phyloP scores from a whole-genome alignment of 2,797 vertebrate species.

The Numenius phaeopus region DNA sequence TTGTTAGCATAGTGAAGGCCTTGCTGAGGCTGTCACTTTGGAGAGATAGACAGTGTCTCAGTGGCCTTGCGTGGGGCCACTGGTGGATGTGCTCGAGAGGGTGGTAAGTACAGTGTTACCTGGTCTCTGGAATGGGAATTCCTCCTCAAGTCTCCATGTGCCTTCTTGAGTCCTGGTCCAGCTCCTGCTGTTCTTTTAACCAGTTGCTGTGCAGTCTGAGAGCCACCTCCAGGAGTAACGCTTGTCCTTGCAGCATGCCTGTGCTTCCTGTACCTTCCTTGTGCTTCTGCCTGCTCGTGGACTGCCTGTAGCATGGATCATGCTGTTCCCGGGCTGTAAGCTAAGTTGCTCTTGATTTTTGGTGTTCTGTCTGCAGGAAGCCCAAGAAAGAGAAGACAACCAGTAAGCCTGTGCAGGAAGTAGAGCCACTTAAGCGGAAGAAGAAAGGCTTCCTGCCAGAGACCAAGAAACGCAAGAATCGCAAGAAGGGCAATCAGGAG shows the following conservation, averaged over 20 bases:
- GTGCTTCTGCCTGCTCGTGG: neutral
- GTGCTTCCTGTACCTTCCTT: neutral
- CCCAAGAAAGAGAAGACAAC: conserved; percentile 84
- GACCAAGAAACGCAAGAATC: conserved; percentile 90
- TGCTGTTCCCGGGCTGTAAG: neutral
- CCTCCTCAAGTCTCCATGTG: neutral
- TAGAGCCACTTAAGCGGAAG: conserved; percentile 72
- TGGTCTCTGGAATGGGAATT: neutral
- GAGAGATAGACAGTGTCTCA: neutral
- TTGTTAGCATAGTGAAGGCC: neutral
- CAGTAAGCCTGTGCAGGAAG: neutral
- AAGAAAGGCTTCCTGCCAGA: conserved; percentile 93
- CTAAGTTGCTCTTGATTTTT: neutral
- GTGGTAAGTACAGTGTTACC: neutral
- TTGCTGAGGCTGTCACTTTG: neutral
- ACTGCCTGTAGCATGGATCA: neutral
- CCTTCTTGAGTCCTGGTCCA: neutral
- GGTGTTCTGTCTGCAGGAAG: conserved; percentile 78
- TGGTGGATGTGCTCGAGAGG: neutral
- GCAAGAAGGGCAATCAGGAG: conserved; percentile 60
- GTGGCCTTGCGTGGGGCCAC: neutral
- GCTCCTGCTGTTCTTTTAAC: neutral
- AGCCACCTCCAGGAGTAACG: fast-evolving
- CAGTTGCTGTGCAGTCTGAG: neutral
- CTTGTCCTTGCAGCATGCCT: neutral